Evolutionary conservation across 2,113 vertebrate genomes (phyloP), one percentile per base, ranked within the genome.

Genomic region (Oreochromis niloticus): DNA sequence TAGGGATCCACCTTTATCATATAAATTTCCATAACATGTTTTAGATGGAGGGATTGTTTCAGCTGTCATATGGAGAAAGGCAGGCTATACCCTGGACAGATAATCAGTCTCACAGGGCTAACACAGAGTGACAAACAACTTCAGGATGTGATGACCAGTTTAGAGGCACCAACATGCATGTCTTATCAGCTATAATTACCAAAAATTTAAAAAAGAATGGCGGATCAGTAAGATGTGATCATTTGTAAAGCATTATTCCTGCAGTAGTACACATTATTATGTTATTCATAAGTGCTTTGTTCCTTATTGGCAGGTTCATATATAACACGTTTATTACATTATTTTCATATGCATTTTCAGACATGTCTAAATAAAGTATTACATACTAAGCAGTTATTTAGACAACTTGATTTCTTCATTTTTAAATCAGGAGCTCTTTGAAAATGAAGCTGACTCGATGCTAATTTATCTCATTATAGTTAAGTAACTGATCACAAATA

Each of bases 341-440:
- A 10, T 71, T 43, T 71, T 71, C 66, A 16, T 71, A 24, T 22
- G 12, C 16, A 71, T 43, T 71, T 66, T 66, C 6, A 66, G 7
- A 0, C 61, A 66, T n/a, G 10, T 66, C 32, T 12, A 39, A 66
- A 66, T 39, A n/a, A 39, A 0, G 0, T 66, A 39, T 66, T 66
- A 12, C 19, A 66, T 68, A 68, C 63, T 41, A 22, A 68, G 19
- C 63, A 41, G 63, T 24, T 12, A 66, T 66, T 41, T 41, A 68
- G 0, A 43, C 66, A 71, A 16, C 66, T 46, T 46, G 22, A 46
- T 22, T 39, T 66, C 17, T 66, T 66, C 2, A 0, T 13, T 66
- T 66, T 66, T 66, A 39, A 66, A 13, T n/a, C 61, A 39, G 61
- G 10, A 66, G 10, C 57, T 30, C 27, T 59, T 59, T 30, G 7